Conservation (phyloP, 1,140 invertebrate genomes). For the Halesus radiatus region DNA sequence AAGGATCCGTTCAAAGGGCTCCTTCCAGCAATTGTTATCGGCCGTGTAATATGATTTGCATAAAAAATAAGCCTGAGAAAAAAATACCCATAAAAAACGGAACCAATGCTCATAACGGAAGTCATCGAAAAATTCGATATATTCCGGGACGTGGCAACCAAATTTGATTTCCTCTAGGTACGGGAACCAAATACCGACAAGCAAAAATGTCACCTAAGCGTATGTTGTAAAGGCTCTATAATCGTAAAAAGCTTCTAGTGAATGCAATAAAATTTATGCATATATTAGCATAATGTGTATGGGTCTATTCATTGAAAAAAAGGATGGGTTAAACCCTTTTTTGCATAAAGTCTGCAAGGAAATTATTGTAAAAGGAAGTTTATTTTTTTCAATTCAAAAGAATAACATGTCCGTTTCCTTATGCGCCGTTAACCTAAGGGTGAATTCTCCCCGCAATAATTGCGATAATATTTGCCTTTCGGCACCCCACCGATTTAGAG, state of each 20-base stretch:
- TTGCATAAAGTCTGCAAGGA: constrained; percentile 65
- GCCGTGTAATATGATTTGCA: constrained; percentile 55
- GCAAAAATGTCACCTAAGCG: constrained; percentile 56
- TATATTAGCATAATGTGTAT: constrained; percentile 72
- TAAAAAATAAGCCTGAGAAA: constrained; percentile 58
- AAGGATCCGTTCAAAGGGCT: constrained; percentile 51
- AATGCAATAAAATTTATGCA: constrained; percentile 69
- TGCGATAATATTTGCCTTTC: constrained; percentile 51
- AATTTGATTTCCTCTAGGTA: constrained; percentile 43
- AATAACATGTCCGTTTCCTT: constrained; percentile 59
- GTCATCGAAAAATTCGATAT: constrained; percentile 56
- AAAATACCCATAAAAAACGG: constrained; percentile 53
- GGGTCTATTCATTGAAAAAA: constrained; percentile 71
- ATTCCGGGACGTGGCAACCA: constrained; percentile 49
- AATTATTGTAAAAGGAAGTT: constrained; percentile 47
- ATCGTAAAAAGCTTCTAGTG: constrained; percentile 1
- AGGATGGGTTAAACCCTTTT: constrained; percentile 71
- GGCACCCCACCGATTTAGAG: constrained; percentile 49
- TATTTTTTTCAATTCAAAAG: constrained; percentile 40
- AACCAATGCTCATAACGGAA: constrained; percentile 52
- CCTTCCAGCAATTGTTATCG: constrained; percentile 54
- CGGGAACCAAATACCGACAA: constrained; percentile 32
- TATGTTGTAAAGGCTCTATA: constrained; percentile 19
- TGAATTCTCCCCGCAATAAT: constrained; percentile 46
- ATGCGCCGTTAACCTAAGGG: constrained; percentile 59